Evolutionary conservation across 1,140 invertebrate genomes (phyloP).

Genomic region (Acromyrmex heyeri): DNA sequence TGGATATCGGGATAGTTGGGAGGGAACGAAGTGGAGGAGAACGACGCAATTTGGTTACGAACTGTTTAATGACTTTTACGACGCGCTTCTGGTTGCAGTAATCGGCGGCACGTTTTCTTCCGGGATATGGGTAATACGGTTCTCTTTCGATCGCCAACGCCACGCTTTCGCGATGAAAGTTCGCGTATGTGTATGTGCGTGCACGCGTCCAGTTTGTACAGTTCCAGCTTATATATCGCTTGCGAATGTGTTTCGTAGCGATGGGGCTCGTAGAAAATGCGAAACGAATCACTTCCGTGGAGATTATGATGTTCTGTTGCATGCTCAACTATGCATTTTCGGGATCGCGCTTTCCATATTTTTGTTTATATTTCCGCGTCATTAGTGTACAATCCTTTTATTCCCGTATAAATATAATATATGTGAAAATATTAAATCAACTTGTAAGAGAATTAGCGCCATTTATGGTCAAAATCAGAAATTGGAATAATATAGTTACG

Average conservation of each 20-base stretch:
- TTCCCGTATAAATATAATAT: not conserved
- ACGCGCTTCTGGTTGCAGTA: constrained; percentile 68
- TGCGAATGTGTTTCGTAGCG: not conserved
- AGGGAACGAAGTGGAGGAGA: not conserved
- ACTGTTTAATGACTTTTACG: constrained; percentile 70
- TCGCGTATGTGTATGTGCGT: not conserved
- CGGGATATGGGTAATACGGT: constrained; percentile 67
- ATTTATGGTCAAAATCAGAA: too few species aligned
- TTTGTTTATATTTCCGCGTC: not conserved
- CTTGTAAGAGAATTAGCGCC: too few species aligned
- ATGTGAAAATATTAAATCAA: not conserved
- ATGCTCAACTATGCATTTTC: not conserved
- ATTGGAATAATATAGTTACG: too few species aligned
- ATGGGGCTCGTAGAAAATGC: constrained; percentile 47
- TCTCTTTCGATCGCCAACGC: constrained; percentile 63
- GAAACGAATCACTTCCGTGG: constrained; percentile 22
- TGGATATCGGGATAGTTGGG: not conserved
- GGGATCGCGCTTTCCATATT: not conserved
- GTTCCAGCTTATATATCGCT: not conserved
- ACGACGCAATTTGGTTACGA: constrained; percentile 70
- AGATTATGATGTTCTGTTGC: not conserved
- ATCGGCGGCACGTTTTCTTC: constrained; percentile 67
- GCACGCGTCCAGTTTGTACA: constrained; percentile 28
- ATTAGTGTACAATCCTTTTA: not conserved
- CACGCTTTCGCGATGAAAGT: constrained; percentile 75